phyloP scores from a whole-genome alignment of 2,113 vertebrate genomes.

The Oriolus oriolus region DNA sequence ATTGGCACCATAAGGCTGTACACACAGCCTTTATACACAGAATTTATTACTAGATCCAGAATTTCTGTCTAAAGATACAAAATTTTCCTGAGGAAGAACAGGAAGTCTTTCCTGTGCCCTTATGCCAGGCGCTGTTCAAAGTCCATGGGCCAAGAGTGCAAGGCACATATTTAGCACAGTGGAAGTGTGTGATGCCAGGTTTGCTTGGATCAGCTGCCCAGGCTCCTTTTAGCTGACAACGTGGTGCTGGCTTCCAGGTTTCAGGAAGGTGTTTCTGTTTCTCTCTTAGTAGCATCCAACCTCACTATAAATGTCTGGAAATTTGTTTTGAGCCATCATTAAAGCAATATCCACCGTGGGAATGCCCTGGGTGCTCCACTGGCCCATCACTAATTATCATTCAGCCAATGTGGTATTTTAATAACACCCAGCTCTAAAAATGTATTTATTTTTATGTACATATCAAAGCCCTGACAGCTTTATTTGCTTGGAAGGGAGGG shows the following conservation, averaged over 20 bases:
- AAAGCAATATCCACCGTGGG: accelerated
- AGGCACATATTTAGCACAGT: neutral
- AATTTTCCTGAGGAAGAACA: neutral
- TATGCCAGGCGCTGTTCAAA: neutral
- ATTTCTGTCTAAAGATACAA: neutral
- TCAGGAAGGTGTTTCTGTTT: neutral
- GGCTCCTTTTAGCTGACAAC: neutral
- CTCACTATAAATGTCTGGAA: neutral
- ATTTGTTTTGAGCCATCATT: neutral
- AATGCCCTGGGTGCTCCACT: neutral
- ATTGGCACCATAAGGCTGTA: neutral
- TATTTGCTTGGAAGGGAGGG: neutral
- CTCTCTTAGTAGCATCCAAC: neutral
- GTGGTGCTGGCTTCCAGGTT: neutral
- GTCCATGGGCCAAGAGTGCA: neutral
- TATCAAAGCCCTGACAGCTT: neutral
- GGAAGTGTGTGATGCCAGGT: neutral
- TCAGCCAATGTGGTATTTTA: neutral
- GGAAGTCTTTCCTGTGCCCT: neutral
- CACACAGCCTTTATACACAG: neutral
- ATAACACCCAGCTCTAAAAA: neutral
- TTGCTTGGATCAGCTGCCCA: neutral
- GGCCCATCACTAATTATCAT: neutral
- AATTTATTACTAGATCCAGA: neutral
- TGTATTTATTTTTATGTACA: neutral